Conservation (phyloP, 2,888 invertebrate species). For the Nomada hirtipes region DNA sequence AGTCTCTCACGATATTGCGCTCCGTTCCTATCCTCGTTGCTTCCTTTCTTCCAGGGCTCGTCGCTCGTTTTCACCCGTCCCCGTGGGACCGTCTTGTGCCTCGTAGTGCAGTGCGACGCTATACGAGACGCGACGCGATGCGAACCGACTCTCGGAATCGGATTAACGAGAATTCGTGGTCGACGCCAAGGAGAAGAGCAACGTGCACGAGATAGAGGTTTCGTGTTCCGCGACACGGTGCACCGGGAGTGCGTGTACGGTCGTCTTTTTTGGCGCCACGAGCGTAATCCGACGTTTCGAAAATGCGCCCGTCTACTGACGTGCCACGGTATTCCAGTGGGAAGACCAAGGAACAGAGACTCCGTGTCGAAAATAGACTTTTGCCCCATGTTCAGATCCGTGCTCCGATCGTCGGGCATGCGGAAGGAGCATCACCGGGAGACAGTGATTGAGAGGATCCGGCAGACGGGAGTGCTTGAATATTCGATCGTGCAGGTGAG, state of each 20-base stretch:
- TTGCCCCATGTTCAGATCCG: slow-evolving; percentile 49
- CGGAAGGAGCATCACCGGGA: slow-evolving; percentile 66
- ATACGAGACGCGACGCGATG: slow-evolving; percentile 22
- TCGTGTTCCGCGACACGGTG: slow-evolving; percentile 3
- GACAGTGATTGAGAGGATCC: slow-evolving; percentile 70
- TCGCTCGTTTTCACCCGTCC: slow-evolving; percentile 41
- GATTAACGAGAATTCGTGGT: slow-evolving; percentile 27
- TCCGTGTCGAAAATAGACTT: slow-evolving; percentile 52
- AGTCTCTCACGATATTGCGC: slow-evolving; percentile 70
- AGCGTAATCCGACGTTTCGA: slow-evolving; percentile 38
- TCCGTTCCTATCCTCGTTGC: slow-evolving; percentile 47
- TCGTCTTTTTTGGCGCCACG: slow-evolving; percentile 49
- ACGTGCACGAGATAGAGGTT: slow-evolving; percentile 32
- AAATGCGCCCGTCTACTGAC: slow-evolving; percentile 55
- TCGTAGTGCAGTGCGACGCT: slow-evolving; percentile 17
- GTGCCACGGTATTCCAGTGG: slow-evolving; percentile 44
- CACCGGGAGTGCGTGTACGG: not conserved
- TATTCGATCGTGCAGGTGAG: slow-evolving; percentile 67
- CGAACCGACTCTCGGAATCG: slow-evolving; percentile 24
- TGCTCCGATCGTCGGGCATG: slow-evolving; percentile 62
- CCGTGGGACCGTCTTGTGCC: slow-evolving; percentile 41
- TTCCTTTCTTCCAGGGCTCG: slow-evolving; percentile 48
- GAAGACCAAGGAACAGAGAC: slow-evolving; percentile 48
- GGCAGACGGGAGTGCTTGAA: slow-evolving; percentile 50
- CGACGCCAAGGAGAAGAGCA: not conserved